These are phyloP conservation scores for Drosophila atripex DNA, from an alignment of 2,888 invertebrate genomes.

Conservation along the genomic window DNA sequence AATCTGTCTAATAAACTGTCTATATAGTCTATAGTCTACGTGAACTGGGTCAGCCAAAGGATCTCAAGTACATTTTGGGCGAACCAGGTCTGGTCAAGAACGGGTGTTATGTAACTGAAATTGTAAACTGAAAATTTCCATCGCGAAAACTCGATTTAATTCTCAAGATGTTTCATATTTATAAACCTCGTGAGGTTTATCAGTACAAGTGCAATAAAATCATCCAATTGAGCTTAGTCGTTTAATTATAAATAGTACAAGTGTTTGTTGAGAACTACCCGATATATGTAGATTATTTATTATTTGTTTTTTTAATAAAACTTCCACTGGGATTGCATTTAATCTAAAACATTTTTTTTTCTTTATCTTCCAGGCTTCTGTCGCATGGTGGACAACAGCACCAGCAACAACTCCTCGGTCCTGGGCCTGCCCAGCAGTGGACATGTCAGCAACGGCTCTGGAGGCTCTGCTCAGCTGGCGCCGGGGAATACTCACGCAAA, in stretches of 20 bases:
- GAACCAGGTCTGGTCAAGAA: background rate
- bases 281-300: background rate
- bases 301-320: background rate
- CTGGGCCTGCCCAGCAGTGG: conserved; percentile 76
- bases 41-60: conserved; percentile 22
- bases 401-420: conserved; percentile 83
- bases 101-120: background rate
- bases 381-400: conserved; percentile 89
- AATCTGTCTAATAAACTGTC: conserved; percentile 20
- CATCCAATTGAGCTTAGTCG: background rate
- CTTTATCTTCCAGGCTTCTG: conserved; percentile 89
- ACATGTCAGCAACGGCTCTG: conserved; percentile 72
- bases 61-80: background rate
- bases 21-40: conserved; percentile 16
- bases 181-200: no score
- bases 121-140: background rate
- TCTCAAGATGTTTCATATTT: no score
- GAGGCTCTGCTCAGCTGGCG: conserved; percentile 54
- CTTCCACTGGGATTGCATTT: background rate
- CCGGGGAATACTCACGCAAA: conserved; percentile 61
- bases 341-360: background rate
- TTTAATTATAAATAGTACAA: background rate
- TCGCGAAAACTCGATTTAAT: no score
- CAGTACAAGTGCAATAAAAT: background rate
- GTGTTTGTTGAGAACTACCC: background rate